Evolutionary conservation across 92 coral and sea anemone species (phyloP).

Genomic region (Palythoa caribaeorum): DNA sequence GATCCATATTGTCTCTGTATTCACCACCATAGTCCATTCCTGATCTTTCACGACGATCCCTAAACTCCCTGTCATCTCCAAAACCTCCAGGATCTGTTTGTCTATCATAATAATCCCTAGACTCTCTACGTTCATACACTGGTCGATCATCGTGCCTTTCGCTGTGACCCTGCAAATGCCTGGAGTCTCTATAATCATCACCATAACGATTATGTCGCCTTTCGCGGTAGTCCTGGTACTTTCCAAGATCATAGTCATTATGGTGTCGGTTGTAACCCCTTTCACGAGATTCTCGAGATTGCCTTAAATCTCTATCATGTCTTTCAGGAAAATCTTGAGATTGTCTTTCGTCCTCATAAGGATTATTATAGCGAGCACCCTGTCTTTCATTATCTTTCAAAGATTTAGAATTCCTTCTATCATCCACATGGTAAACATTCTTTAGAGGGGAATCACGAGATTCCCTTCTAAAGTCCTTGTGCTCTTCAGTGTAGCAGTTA

Average conservation of each 20-base stretch:
- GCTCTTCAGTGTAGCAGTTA: not conserved
- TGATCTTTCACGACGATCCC: not conserved
- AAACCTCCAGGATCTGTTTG: not conserved
- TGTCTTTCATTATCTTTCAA: slow-evolving; percentile 3
- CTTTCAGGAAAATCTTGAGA: not conserved
- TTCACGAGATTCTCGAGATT: not conserved
- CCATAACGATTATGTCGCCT: slow-evolving; percentile 1
- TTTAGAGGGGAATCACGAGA: not conserved
- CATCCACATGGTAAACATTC: not conserved
- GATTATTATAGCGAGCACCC: not conserved
- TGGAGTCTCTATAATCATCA: slow-evolving; percentile 17
- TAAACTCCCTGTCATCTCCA: not conserved
- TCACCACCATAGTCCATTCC: not conserved
- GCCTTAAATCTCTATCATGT: not conserved
- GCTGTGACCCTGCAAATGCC: not conserved
- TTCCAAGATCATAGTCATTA: not conserved
- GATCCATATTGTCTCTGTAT: not conserved
- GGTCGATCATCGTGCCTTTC: not conserved
- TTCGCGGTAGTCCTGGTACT: not conserved
- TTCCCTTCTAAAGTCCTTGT: not conserved
- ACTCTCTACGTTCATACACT: not conserved
- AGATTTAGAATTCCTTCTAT: not conserved
- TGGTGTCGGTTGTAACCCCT: slow-evolving; percentile 3
- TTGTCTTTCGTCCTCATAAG: not conserved
- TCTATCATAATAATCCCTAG: not conserved